Base-by-base conservation (phyloP, 2,797 vertebrate species). In the Pelochelys cantorii region DNA sequence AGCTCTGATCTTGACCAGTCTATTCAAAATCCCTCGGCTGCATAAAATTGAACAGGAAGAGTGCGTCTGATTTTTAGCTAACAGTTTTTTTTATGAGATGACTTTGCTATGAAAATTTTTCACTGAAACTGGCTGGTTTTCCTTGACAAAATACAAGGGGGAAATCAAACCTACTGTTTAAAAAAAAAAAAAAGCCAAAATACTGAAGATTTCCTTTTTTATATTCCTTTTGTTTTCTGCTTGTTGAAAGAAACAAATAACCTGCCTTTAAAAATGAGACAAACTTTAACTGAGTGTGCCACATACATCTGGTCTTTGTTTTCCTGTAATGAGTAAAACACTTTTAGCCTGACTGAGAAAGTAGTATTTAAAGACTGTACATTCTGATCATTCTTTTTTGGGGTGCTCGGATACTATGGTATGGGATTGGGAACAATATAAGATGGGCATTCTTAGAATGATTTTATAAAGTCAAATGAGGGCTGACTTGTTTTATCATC, bases 241-340 rank as follows among this genome's bases (percentile, higher is more conserved):
- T 54, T 71, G 84, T 84, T 83, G n/a, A 78, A 68, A 11, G 68
- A 68, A 54, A 4, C 68, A 86, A 94, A 81, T 78, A 91, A 81
- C 29, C 77, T 12, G 6, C 34, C 65, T 68, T 34, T 34, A 84
- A 84, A 84, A 91, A 78, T 4, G 80, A 93, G 42, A 75, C 77
- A 59, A 68, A 37, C 93, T 78, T 89, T 37, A 77, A n/a, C 65
- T 68, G 65, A 3, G 5, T 34, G 65, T 68, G n/a, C 65, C 18
- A 18, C 65, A 68, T 34, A 68, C n/a, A 68, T 68, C 65, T 34
- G n/a, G 65, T 34, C n/a, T 68, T 68, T 4, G 65, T 68, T 68
- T 68, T 68, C n/a, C 65, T 34, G 65, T 68, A 68, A 20, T 22
- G 17, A 11, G 65, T 34, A 34, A 34, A 68, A 65, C 31, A 15